Evolutionary conservation across 2,113 vertebrate species (phyloP).

Genomic region (Nothocercus julius): DNA sequence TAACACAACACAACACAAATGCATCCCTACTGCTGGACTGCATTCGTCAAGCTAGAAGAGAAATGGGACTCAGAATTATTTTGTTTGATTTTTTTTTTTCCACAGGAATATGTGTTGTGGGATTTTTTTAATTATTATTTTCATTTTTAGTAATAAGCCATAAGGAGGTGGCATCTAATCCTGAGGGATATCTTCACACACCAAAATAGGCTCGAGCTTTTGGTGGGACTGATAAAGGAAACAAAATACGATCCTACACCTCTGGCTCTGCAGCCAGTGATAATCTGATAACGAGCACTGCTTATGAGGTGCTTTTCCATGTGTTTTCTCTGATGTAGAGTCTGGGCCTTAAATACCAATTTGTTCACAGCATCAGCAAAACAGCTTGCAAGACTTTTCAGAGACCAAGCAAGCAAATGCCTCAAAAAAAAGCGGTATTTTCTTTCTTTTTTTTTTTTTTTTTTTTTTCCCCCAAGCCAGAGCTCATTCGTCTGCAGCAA

Average conservation of each 20-base stretch:
- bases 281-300: slow-evolving; percentile 37
- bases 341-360: slow-evolving; percentile 14
- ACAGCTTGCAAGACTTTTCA: background rate
- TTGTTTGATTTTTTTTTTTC: background rate
- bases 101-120: background rate
- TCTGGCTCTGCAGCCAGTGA: background rate
- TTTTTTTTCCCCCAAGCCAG: background rate
- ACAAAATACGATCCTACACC: background rate
- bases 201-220: background rate
- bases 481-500: slow-evolving; percentile 1
- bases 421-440: background rate
- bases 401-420: background rate
- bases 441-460: background rate
- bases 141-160: background rate
- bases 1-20: background rate
- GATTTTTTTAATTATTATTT: background rate
- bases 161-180: slow-evolving; percentile 1
- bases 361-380: slow-evolving; percentile 28
- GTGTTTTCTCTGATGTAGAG: slow-evolving; percentile 15
- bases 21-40: background rate
- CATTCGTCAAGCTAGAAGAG: background rate
- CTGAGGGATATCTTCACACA: background rate
- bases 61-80: background rate
- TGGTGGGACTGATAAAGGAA: slow-evolving; percentile 38
- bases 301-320: slow-evolving; percentile 14